Conservation (phyloP, 2,797 vertebrate genomes). For the Phoeniculus purpureus region DNA sequence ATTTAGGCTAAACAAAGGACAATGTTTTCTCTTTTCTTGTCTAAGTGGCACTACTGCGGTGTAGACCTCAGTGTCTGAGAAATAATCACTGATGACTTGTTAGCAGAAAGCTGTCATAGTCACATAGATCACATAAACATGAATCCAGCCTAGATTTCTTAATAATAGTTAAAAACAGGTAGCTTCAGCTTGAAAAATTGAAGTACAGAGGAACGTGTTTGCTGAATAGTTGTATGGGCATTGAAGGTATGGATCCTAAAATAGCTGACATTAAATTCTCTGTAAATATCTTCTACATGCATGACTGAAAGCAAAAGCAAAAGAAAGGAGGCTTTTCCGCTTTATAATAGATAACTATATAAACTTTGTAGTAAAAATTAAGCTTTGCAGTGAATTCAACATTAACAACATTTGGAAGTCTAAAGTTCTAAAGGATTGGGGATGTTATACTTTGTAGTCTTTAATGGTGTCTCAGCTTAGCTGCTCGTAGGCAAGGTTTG, state of each 20-base stretch:
- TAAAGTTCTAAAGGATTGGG: neutral
- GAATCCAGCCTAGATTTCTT: neutral
- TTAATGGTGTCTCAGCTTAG: neutral
- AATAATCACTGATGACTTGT: neutral
- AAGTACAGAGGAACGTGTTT: neutral
- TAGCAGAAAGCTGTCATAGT: neutral
- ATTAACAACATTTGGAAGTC: neutral
- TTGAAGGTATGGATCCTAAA: slow-evolving; percentile 4
- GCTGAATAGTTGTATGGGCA: neutral
- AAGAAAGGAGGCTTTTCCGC: neutral
- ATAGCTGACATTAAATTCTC: neutral
- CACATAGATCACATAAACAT: neutral
- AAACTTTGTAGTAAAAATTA: neutral
- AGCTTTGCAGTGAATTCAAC: neutral
- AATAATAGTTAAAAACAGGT: neutral
- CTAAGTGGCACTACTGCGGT: neutral
- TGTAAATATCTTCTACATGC: neutral
- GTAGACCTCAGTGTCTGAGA: neutral
- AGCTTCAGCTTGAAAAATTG: neutral
- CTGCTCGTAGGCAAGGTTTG: neutral
- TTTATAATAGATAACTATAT: neutral
- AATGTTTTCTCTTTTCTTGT: neutral
- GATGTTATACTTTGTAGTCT: neutral
- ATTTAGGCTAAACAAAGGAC: neutral
- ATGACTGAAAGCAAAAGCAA: neutral